phyloP scores from a whole-genome alignment of 2,797 vertebrate species.

The Chaenodraco wilsoni region DNA sequence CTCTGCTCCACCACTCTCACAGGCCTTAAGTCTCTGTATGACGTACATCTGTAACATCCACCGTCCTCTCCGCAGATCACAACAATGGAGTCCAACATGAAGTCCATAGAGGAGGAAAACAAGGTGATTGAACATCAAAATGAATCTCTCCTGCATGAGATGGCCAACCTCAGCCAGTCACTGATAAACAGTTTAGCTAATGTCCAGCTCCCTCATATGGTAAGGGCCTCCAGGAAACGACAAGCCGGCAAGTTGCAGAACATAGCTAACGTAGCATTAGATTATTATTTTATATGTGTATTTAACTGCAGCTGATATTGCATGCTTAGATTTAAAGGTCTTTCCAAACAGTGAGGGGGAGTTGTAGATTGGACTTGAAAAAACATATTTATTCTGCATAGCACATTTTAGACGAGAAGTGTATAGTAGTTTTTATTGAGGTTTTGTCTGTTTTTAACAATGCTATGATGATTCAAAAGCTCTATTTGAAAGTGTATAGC shows the following conservation, averaged over 20 bases:
- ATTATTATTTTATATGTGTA: conserved; percentile 45
- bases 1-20: neutral
- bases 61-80: conserved; percentile 88
- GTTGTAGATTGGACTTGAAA: conserved; percentile 42
- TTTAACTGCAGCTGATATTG: conserved; percentile 52
- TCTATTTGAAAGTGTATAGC: neutral
- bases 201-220: conserved; percentile 98
- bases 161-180: conserved; percentile 98
- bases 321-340: conserved; percentile 64
- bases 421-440: conserved; percentile 6
- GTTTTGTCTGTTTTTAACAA: conserved; percentile 19
- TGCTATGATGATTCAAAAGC: conserved; percentile 3
- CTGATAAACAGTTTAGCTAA: conserved; percentile 99
- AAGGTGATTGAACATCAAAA: conserved; percentile 99
- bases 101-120: conserved; percentile 99
- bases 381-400: conserved; percentile 8
- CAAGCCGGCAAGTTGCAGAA: conserved; percentile 82
- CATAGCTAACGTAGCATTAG: conserved; percentile 56
- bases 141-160: conserved; percentile 96
- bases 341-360: conserved; percentile 65
- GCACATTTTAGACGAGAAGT: conserved; percentile 1
- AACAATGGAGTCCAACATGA: conserved; percentile 99
- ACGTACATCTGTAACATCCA: neutral
- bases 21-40: neutral
- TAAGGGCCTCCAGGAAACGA: conserved; percentile 86